Base-by-base conservation (phyloP, 2,888 invertebrate species). In the Amaurobius ferox region DNA sequence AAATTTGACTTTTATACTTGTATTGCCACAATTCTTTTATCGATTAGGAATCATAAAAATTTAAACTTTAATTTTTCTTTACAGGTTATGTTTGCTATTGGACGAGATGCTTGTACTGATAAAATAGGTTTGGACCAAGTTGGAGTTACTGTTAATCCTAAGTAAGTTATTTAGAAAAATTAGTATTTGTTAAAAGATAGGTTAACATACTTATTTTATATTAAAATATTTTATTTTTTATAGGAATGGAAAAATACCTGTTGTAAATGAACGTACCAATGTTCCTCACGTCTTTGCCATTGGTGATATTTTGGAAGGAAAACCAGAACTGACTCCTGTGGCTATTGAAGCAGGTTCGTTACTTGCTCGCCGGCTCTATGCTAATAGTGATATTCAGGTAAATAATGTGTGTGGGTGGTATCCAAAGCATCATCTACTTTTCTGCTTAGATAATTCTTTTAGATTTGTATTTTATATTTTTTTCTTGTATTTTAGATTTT, bases 241-340 rank as follows among this genome's bases (percentile, higher is more conserved):
- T 87, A 92, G 92, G 76, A 93, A 92, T 89, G 94, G 94, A 78
- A 97, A 97, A 92, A 93, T 97, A 64, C 90, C 91, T 1, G 92
- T 94, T 35, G 92, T 93, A 0, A 93, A 94, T 80, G 99, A 99
- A 91, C 95, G 96, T 90, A 96, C 97, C 1, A 96, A 95, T 92
- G 94, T 97, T 76, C 93, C 95, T 0, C 94, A 97, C 91, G 95
- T 99, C 88, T 98, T 94, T 92, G 98, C 98, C 19, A 96, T 99
- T 89, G 99, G 99, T 73, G 99, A 99, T 93, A 92, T 93, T 29
- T 90, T 91, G 76, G 91, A 95, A 92, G 94, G 93, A 90, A 93
- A 93, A 90, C 96, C 97, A 0, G 98, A 99, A 92, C 93, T 99
- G 68, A 99, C 99, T 2, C 98, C 98, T 0, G 98, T 98, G n/a